A percentile compares a stretch with the other conserved stretches of the same genome.
Evolutionary conservation across 2,113 vertebrate genomes (phyloP).

Genomic region (Dromaius novaehollandiae): DNA sequence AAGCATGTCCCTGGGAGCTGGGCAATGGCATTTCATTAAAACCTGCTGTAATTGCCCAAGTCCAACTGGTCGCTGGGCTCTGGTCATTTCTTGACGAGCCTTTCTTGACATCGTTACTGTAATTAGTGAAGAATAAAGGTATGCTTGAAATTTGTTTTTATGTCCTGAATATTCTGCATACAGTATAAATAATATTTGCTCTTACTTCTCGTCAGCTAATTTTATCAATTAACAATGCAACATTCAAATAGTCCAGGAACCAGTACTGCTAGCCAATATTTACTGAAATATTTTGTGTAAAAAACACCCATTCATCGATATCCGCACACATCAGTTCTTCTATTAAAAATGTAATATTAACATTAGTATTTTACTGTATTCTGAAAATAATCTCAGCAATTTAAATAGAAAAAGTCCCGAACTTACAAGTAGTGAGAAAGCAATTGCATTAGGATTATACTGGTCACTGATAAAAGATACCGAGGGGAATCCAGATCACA

Average conservation of each 20-base stretch:
- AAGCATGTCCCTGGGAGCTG: background rate
- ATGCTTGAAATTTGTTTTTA: slow-evolving; percentile 25
- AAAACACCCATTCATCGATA: background rate
- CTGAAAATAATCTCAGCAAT: background rate
- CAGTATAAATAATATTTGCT: background rate
- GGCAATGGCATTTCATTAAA: background rate
- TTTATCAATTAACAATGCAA: slow-evolving; percentile 3
- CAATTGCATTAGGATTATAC: background rate
- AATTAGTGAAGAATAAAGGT: slow-evolving; percentile 37
- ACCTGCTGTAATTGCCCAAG: background rate
- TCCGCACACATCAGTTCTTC: background rate
- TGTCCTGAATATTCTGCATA: slow-evolving; percentile 10
- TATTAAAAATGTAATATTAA: background rate
- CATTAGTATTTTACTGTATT: background rate
- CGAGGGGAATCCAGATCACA: background rate
- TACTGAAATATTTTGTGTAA: slow-evolving; percentile 1
- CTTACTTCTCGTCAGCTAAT: background rate
- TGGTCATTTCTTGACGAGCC: background rate
- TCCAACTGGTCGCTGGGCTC: background rate
- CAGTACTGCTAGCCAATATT: background rate
- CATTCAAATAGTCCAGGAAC: background rate
- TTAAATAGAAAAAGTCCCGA: background rate
- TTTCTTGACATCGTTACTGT: slow-evolving; percentile 31
- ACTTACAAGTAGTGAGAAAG: background rate
- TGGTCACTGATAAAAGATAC: background rate